A percentile compares a stretch with the other conserved stretches of the same genome.
These are phyloP conservation scores for Megaptera novaeangliae DNA, from an alignment of 2,113 vertebrate species.

Conservation along the genomic window DNA sequence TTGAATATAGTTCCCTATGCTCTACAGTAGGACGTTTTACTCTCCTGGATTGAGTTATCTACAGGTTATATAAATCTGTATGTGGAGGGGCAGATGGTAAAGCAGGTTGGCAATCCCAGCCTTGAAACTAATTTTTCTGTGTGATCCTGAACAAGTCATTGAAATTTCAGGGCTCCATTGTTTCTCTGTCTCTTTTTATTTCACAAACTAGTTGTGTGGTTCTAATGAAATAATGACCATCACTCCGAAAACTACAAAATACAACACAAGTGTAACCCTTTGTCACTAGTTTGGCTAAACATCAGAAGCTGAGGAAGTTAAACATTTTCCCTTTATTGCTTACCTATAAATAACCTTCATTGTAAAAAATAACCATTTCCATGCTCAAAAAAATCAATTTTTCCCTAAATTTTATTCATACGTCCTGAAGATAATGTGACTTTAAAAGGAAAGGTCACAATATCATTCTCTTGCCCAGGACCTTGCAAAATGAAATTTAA, in stretches of 20 bases:
- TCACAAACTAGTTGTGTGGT: background rate
- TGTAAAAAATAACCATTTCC: background rate
- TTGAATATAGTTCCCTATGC: too few relatives aligned
- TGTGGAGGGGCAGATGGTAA: background rate
- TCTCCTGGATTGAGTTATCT: background rate
- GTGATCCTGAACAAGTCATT: background rate
- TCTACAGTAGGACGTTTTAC: background rate
- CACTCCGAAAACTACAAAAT: background rate
- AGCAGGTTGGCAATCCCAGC: background rate
- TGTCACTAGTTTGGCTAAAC: background rate
- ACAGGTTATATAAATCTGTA: background rate
- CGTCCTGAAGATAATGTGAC: background rate
- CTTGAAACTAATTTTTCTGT: background rate
- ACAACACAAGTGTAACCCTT: background rate
- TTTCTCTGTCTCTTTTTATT: background rate
- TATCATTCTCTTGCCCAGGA: background rate
- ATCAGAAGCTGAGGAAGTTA: background rate
- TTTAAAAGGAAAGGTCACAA: background rate
- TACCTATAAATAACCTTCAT: background rate
- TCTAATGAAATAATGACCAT: background rate
- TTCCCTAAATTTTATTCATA: background rate
- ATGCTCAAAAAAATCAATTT: background rate
- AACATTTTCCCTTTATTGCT: background rate
- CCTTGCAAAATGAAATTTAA: background rate
- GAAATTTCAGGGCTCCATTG: background rate